Percentiles rank a stretch among this genome's conserved stretches.
These are phyloP conservation scores for Drosophila affinis DNA, from an alignment of 2,888 invertebrate species.

Conservation along the genomic window DNA sequence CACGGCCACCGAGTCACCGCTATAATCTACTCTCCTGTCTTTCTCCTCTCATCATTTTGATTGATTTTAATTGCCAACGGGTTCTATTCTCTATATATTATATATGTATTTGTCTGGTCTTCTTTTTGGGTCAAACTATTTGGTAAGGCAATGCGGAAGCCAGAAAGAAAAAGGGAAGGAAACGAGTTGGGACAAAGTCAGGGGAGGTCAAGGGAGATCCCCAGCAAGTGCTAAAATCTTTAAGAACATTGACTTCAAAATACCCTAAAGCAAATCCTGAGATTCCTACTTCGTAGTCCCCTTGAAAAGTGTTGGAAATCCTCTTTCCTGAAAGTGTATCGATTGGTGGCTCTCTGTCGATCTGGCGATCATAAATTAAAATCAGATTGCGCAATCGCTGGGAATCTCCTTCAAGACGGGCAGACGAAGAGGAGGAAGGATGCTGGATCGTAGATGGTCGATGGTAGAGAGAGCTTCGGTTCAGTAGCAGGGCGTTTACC, in stretches of 20 bases:
- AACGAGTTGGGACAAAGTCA: background rate
- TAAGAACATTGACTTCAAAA: background rate
- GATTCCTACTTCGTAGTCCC: background rate
- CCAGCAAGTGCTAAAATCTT: background rate
- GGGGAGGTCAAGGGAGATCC: background rate
- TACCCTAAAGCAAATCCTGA: background rate
- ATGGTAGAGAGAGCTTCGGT: background rate
- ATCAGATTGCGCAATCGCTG: conserved; percentile 82
- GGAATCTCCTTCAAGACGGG: conserved; percentile 18
- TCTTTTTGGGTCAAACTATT: conserved; percentile 66
- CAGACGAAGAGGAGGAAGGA: background rate
- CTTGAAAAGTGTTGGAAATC: background rate
- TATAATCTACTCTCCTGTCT: background rate
- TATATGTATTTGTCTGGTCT: background rate
- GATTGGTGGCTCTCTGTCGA: conserved; percentile 14
- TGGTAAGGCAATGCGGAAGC: conserved; percentile 57
- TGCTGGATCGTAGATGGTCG: conserved; percentile 3
- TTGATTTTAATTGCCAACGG: conserved; percentile 73
- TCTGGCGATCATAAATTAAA: conserved; percentile 77
- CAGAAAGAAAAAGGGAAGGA: conserved; percentile 21
- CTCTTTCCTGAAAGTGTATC: conserved; percentile 9
- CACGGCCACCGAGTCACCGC: conserved; percentile 42
- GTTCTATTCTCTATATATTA: background rate
- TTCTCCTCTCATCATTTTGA: conserved; percentile 50
- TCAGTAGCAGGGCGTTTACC: conserved; percentile 34